Conservation (phyloP, 2,113 vertebrate species). For the Mola mola region DNA sequence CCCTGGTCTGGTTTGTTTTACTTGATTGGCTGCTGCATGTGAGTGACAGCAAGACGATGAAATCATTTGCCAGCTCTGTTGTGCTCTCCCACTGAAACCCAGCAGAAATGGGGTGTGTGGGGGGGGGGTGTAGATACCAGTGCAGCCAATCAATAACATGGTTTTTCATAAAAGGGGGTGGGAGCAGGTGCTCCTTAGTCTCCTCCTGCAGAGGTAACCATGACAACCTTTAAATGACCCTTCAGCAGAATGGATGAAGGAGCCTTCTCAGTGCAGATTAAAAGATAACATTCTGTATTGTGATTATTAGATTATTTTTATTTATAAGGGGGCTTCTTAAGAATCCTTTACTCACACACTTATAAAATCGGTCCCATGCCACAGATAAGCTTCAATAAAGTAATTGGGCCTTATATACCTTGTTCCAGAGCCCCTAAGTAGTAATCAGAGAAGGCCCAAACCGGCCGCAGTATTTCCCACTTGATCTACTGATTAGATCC, state of each 20-base stretch:
- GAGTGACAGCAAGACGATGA: slow-evolving; percentile 37
- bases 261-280: slow-evolving; percentile 22
- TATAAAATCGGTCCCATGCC: not conserved
- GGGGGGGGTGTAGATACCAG: slow-evolving; percentile 9
- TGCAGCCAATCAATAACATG: slow-evolving; percentile 58
- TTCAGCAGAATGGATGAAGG: slow-evolving; percentile 27
- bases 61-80: slow-evolving; percentile 17
- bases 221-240: slow-evolving; percentile 68
- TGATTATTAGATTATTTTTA: not conserved
- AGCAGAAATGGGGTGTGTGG: slow-evolving; percentile 23
- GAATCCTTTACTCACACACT: not conserved
- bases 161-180: slow-evolving; percentile 49
- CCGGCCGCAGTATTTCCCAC: not conserved
- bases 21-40: slow-evolving; percentile 29
- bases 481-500: slow-evolving; percentile 28
- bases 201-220: slow-evolving; percentile 67
- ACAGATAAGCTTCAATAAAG: not conserved
- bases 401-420: slow-evolving; percentile 3
- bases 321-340: not conserved
- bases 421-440: slow-evolving; percentile 9
- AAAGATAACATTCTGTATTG: slow-evolving; percentile 3
- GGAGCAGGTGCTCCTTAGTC: slow-evolving; percentile 38
- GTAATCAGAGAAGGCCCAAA: not conserved
- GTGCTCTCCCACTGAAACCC: slow-evolving; percentile 35
- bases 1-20: not conserved